Evolutionary conservation across 2,113 vertebrate genomes (phyloP).

Genomic region (Otocyon megalotis): DNA sequence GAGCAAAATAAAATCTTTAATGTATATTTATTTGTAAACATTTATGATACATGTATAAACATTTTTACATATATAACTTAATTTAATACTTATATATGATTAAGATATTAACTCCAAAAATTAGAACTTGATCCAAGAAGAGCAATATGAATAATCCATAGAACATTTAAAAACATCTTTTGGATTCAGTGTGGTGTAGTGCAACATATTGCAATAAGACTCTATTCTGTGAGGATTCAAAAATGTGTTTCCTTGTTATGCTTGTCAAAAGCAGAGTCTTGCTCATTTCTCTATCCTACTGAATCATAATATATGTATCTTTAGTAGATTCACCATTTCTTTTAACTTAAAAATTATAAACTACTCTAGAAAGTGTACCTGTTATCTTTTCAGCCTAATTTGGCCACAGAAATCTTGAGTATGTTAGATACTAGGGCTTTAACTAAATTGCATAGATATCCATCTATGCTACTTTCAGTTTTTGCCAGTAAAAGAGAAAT

Average conservation of each 20-base stretch:
- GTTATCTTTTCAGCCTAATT: slow-evolving; percentile 9
- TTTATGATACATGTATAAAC: not conserved
- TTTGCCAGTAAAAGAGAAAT: not conserved
- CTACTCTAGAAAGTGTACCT: not conserved
- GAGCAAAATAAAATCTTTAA: not conserved
- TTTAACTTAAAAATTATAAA: not conserved
- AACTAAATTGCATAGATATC: not conserved
- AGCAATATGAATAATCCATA: not conserved
- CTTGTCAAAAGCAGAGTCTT: not conserved
- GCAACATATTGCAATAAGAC: not conserved
- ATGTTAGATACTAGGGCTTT: not conserved
- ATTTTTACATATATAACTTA: not conserved
- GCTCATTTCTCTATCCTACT: not conserved
- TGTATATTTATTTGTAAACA: not conserved
- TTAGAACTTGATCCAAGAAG: not conserved
- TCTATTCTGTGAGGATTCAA: not conserved
- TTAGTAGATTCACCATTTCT: not conserved
- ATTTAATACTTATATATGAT: not conserved
- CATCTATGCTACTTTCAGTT: not conserved
- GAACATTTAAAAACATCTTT: not conserved
- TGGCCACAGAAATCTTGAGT: not conserved
- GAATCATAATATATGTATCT: not conserved
- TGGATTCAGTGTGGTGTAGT: not conserved
- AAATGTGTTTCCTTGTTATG: not conserved
- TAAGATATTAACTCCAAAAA: not conserved